These are phyloP conservation scores for Graphium colonna DNA, from an alignment of 2,888 invertebrate species.

Conservation along the genomic window DNA sequence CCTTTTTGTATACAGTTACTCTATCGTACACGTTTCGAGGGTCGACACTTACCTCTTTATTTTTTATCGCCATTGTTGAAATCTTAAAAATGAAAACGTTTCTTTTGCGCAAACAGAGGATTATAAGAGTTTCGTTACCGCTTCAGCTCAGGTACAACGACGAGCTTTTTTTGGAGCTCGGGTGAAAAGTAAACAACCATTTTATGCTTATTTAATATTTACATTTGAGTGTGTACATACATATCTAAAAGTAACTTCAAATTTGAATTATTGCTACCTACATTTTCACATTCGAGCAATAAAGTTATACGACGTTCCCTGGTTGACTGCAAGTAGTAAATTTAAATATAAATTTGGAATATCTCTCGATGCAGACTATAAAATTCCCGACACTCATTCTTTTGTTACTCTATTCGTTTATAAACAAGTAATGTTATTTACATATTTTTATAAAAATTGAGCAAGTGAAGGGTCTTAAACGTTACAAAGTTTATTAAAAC, in stretches of 20 bases:
- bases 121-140: slow-evolving; percentile 5
- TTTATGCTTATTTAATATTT: not conserved
- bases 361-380: not conserved
- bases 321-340: slow-evolving; percentile 11
- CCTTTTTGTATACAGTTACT: not conserved
- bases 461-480: no score
- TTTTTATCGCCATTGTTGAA: slow-evolving; percentile 11
- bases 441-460: no score
- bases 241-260: slow-evolving; percentile 6
- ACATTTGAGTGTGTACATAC: not conserved
- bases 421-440: not conserved
- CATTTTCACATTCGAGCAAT: slow-evolving; percentile 14
- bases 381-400: not conserved
- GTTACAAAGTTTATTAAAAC: no score
- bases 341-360: slow-evolving; percentile 12
- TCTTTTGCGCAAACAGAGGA: slow-evolving; percentile 9
- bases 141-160: slow-evolving; percentile 3
- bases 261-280: slow-evolving; percentile 13
- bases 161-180: slow-evolving; percentile 1
- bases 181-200: slow-evolving; percentile 1
- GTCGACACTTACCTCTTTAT: slow-evolving; percentile 14
- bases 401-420: not conserved
- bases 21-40: not conserved
- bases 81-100: slow-evolving; percentile 19
- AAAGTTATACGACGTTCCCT: slow-evolving; percentile 17